phyloP scores from a whole-genome alignment of 1,140 invertebrate genomes.

The Cotesia vestalis region DNA sequence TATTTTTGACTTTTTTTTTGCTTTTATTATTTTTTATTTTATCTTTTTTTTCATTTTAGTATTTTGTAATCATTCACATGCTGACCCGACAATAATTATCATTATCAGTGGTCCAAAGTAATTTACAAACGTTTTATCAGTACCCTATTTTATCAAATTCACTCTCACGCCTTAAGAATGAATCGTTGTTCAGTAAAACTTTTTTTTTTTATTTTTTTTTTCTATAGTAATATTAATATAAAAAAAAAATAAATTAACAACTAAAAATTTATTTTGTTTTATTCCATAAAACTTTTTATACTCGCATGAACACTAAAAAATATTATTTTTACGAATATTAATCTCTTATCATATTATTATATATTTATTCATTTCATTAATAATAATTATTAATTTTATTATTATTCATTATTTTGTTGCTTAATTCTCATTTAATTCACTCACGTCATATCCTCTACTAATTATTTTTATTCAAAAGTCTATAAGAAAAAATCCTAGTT shows the following conservation, averaged over 20 bases:
- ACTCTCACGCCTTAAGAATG: background rate
- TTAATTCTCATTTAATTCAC: constrained; percentile 23
- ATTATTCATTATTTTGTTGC: background rate
- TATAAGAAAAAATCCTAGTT: constrained; percentile 25
- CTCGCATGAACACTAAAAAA: constrained; percentile 19
- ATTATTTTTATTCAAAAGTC: constrained; percentile 24
- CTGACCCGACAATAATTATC: too few species aligned
- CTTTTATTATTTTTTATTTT: too few species aligned
- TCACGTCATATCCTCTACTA: constrained; percentile 20
- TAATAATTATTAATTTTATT: background rate
- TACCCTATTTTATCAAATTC: too few species aligned
- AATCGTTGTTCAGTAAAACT: constrained; percentile 16
- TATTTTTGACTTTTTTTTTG: background rate
- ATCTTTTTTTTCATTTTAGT: background rate
- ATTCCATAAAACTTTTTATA: constrained; percentile 6
- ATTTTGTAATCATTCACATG: background rate
- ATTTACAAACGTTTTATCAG: too few species aligned
- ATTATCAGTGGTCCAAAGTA: too few species aligned
- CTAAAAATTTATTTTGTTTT: constrained; percentile 19
- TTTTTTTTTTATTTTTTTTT: too few species aligned
- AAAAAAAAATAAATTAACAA: background rate
- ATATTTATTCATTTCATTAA: background rate
- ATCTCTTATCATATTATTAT: constrained; percentile 2
- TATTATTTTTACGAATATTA: constrained; percentile 17
- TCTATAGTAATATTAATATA: too few species aligned